phyloP scores from a whole-genome alignment of 2,888 invertebrate species.

The Phengaris alcon region DNA sequence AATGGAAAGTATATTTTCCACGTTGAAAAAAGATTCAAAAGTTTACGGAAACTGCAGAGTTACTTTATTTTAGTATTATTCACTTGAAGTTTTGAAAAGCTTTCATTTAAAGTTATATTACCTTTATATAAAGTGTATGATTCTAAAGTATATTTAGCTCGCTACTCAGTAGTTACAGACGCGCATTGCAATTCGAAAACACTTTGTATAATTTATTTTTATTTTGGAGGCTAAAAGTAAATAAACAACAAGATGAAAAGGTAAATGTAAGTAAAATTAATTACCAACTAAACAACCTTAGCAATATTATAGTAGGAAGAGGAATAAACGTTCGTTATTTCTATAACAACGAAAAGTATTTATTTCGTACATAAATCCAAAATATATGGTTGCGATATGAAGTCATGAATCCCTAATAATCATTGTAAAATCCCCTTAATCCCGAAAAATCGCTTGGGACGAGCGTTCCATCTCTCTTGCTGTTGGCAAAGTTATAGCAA shows the following conservation, averaged over 20 bases:
- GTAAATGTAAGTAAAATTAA: no score
- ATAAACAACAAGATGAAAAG: no score
- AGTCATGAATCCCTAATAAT: constrained; percentile 56
- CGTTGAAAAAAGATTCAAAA: background rate
- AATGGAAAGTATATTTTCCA: constrained; percentile 8
- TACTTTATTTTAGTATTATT: background rate
- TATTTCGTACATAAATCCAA: constrained; percentile 27
- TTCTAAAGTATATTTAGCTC: no score
- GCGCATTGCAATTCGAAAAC: no score
- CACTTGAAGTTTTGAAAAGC: background rate
- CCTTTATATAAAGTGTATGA: no score
- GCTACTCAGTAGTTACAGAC: no score
- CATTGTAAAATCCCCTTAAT: constrained; percentile 50
- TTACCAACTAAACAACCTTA: no score
- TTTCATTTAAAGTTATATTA: no score
- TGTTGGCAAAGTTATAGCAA: constrained; percentile 31
- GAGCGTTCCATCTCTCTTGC: constrained; percentile 36
- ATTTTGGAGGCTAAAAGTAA: no score
- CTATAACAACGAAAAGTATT: constrained; percentile 12
- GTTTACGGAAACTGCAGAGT: background rate
- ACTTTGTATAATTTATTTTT: no score
- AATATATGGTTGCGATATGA: constrained; percentile 31
- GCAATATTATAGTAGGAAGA: no score
- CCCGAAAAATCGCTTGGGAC: constrained; percentile 62
- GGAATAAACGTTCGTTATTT: no score